Evolutionary conservation across 2,888 invertebrate genomes (phyloP), one percentile per base, ranked within the genome.

Genomic region (Archips xylosteana): DNA sequence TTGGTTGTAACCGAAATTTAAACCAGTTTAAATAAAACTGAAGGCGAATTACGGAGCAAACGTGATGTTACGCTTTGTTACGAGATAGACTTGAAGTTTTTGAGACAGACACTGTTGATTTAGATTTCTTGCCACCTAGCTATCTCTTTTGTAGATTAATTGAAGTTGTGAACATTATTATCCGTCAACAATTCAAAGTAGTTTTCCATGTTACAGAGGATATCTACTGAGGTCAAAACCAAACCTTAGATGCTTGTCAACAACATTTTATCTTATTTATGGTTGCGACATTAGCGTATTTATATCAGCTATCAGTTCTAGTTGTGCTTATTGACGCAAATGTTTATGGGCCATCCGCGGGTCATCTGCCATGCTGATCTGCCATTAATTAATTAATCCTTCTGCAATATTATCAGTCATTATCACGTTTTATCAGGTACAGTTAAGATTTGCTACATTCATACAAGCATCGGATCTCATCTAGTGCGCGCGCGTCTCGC

Each of bases 281-380:
- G 83, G 83, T 84, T 81, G 76, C 47, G 70, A 39, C 73, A 78
- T 81, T 77, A 79, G 78, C 81, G 77, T 79, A 68, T 77, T 76
- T 78, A 78, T 81, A 54, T 62, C 78, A 79, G 70, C 54, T 83
- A 83, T 81, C 81, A 73, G 75, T 83, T 81, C 83, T 82, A 78
- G 81, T 83, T 83, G 82, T 79, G 80, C 81, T 79, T 82, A 85
- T 85, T 92, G 92, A 92, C 91, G 92, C 87, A 92, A 87, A 82
- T 86, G 77, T 79, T 80, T 78, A 79, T 83, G 83, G 84, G 83
- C 82, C 82, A 82, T 80, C 83, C 78, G 82, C 84, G 82, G 91
- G 90, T 92, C 91, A 92, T 90, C 89, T 82, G 77, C 71, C 79
- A 74, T 75, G 67, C 78, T 82, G 84, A 82, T 70, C 78, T 82